Evolutionary conservation across 1,140 invertebrate species (phyloP).

Genomic region (Solen grandis): DNA sequence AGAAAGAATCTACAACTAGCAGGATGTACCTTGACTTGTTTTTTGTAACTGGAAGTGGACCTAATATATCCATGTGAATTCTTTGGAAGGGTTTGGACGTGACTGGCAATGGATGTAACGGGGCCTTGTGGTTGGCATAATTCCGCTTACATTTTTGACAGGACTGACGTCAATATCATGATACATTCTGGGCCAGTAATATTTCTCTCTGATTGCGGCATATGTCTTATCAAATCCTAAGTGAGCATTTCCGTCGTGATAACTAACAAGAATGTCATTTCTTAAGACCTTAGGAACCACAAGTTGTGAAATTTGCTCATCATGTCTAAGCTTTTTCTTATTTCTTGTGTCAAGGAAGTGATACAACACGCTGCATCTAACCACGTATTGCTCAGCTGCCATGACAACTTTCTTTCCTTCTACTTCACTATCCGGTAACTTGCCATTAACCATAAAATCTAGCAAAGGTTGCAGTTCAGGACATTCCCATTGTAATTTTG

Average conservation of each 20-base stretch:
- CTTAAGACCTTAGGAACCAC: conserved; percentile 26
- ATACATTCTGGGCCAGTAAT: conserved; percentile 59
- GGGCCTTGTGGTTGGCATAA: conserved; percentile 21
- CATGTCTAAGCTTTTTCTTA: background rate
- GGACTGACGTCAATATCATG: conserved; percentile 32
- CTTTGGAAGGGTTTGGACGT: conserved; percentile 54
- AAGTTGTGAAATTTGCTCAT: background rate
- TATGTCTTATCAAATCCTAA: conserved; percentile 50
- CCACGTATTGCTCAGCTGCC: background rate
- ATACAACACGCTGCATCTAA: background rate
- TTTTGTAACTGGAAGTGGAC: conserved; percentile 51
- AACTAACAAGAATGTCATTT: conserved; percentile 36
- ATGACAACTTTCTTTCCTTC: background rate
- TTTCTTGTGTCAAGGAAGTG: conserved; percentile 40
- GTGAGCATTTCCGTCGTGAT: conserved; percentile 56
- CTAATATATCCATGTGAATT: conserved; percentile 63
- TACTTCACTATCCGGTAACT: background rate
- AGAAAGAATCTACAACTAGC: conserved; percentile 57
- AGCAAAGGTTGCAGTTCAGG: conserved; percentile 19
- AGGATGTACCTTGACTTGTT: conserved; percentile 59
- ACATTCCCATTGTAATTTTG: conserved; percentile 32
- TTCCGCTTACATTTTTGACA: conserved; percentile 47
- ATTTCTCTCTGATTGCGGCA: conserved; percentile 35
- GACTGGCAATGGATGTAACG: conserved; percentile 44
- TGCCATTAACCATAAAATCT: conserved; percentile 17